Evolutionary conservation across 2,888 invertebrate genomes (phyloP).

Genomic region (Podabrus alpinus): DNA sequence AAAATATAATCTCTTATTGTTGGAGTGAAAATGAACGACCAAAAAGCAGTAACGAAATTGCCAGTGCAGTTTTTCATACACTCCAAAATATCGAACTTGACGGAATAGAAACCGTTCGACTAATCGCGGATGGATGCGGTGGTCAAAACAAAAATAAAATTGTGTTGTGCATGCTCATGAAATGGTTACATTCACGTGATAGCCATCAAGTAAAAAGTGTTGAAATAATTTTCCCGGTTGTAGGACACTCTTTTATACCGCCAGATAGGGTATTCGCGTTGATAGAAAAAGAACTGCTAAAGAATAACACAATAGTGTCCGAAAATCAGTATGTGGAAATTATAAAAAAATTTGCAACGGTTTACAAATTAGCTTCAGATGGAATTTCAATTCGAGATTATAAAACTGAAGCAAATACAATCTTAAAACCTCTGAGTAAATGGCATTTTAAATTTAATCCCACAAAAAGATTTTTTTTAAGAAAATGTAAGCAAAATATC

Average conservation of each 20-base stretch:
- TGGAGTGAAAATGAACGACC: no score
- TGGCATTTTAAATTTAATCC: neutral
- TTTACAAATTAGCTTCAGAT: constrained; percentile 16
- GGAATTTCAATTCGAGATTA: constrained; percentile 24
- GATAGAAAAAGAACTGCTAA: constrained; percentile 25
- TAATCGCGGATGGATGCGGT: constrained; percentile 43
- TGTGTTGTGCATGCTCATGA: constrained; percentile 36
- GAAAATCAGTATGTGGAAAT: constrained; percentile 22
- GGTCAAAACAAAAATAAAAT: constrained; percentile 44
- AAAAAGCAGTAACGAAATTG: no score
- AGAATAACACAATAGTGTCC: constrained; percentile 17
- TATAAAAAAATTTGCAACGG: constrained; percentile 20
- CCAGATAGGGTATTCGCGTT: constrained; percentile 28
- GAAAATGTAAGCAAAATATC: neutral
- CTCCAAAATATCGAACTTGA: constrained; percentile 15
- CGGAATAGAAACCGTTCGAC: constrained; percentile 28
- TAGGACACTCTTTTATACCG: constrained; percentile 10
- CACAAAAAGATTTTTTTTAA: neutral
- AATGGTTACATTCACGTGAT: constrained; percentile 32
- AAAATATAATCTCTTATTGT: no score
- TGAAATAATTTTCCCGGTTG: constrained; percentile 31
- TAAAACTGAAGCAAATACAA: constrained; percentile 6
- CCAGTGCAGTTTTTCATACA: constrained; percentile 31
- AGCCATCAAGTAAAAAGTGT: constrained; percentile 31
- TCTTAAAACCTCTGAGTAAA: neutral